Conservation (phyloP, 2,888 invertebrate genomes). For the Drosophila kanekoi region DNA sequence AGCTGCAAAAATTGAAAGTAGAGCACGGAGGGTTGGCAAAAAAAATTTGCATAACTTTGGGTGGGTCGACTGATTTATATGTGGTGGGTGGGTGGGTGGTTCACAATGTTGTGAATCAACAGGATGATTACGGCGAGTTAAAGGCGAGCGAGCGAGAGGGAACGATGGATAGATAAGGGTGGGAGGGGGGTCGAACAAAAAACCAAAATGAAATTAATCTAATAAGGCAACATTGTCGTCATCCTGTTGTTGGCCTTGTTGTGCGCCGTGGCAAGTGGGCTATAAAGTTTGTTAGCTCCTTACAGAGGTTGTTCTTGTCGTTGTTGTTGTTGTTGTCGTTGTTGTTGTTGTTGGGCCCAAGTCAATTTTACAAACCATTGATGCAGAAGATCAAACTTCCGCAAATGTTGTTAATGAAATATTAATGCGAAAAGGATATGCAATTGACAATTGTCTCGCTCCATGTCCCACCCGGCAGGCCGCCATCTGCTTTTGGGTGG, state of each 20-base stretch:
- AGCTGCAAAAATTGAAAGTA: slow-evolving; percentile 71
- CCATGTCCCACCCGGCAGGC: background rate
- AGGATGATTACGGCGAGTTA: slow-evolving; percentile 65
- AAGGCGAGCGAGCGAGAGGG: slow-evolving; percentile 6
- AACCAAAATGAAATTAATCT: slow-evolving; percentile 83
- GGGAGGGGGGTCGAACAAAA: slow-evolving; percentile 15
- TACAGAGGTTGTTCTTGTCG: slow-evolving; percentile 13
- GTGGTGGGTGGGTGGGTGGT: slow-evolving; percentile 24
- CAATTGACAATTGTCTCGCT: slow-evolving; percentile 81
- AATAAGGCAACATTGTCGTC: slow-evolving; percentile 83
- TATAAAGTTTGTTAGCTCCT: slow-evolving; percentile 60
- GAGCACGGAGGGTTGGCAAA: slow-evolving; percentile 68
- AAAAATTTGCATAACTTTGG: slow-evolving; percentile 75
- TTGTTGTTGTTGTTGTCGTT: slow-evolving; percentile 25
- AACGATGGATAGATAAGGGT: too few species aligned
- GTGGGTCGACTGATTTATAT: slow-evolving; percentile 53
- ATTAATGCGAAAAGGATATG: slow-evolving; percentile 82
- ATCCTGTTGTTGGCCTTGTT: slow-evolving; percentile 32
- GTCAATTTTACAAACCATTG: slow-evolving; percentile 85
- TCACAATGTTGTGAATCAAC: slow-evolving; percentile 70
- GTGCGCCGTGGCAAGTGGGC: slow-evolving; percentile 21
- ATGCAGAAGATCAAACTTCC: slow-evolving; percentile 85
- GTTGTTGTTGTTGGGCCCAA: slow-evolving; percentile 61
- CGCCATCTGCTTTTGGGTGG: slow-evolving; percentile 22
- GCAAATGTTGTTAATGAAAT: slow-evolving; percentile 82